These are phyloP conservation scores for Chrysogorgia sp. DNA, from an alignment of 92 coral and sea anemone species.

Conservation along the genomic window DNA sequence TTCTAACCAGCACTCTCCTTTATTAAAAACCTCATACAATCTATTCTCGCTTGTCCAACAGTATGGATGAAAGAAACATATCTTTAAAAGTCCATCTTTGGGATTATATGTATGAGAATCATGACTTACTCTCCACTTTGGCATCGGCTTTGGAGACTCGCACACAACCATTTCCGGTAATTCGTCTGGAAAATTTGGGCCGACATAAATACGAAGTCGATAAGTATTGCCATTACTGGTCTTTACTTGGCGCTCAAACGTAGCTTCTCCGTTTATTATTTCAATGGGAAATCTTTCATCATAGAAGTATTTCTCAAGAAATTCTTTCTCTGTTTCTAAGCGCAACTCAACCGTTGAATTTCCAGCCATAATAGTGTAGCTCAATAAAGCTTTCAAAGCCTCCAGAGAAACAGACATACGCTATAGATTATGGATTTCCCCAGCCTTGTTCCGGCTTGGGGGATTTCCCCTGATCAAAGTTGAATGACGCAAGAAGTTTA, in stretches of 20 bases:
- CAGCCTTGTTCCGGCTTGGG: too few species aligned
- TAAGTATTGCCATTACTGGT: slow-evolving; percentile 62
- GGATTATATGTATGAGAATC: slow-evolving; percentile 8
- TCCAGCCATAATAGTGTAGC: too few species aligned
- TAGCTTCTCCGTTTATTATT: not conserved
- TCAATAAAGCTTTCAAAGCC: too few species aligned
- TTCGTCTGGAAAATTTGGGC: slow-evolving; percentile 69
- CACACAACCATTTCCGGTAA: slow-evolving; percentile 72
- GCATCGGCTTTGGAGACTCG: slow-evolving; percentile 55
- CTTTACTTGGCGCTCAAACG: slow-evolving; percentile 57
- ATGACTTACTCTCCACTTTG: slow-evolving; percentile 10
- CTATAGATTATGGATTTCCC: too few species aligned
- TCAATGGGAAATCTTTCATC: slow-evolving; percentile 28
- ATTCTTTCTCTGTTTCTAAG: slow-evolving; percentile 65
- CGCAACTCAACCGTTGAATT: too few species aligned
- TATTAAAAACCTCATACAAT: slow-evolving; percentile 68
- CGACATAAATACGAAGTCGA: slow-evolving; percentile 68
- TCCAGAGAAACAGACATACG: too few species aligned
- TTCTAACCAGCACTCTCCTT: slow-evolving; percentile 82
- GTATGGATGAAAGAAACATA: slow-evolving; percentile 16
- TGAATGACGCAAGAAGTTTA: too few species aligned
- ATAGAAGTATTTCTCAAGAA: slow-evolving; percentile 69
- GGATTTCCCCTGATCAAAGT: too few species aligned
- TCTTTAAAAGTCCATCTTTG: not conserved
- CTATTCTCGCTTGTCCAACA: slow-evolving; percentile 7